phyloP scores from a whole-genome alignment of 2,888 invertebrate species.

The Gymnocheta viridis region DNA sequence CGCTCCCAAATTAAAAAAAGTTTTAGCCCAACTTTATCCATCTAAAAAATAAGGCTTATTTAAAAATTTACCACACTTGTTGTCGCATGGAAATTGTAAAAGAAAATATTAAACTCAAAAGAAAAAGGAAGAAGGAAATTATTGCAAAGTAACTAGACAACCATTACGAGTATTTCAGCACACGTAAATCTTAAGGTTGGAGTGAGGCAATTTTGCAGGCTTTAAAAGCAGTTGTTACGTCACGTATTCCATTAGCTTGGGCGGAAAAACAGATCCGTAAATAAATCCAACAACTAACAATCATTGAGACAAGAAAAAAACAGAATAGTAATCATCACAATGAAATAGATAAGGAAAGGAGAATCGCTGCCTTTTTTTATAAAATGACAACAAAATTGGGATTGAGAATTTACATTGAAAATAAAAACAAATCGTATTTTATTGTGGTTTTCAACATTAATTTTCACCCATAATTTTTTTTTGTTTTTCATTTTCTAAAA shows the following conservation, averaged over 20 bases:
- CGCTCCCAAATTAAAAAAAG: neutral
- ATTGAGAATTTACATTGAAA: too few species aligned
- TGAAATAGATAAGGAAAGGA: neutral
- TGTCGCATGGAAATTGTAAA: neutral
- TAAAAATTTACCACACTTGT: conserved; percentile 40
- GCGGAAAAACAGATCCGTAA: neutral
- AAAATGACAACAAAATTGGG: too few species aligned
- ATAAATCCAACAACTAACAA: neutral
- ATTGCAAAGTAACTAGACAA: conserved; percentile 1
- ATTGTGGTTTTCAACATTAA: too few species aligned
- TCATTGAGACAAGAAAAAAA: neutral
- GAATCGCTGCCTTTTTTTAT: too few species aligned
- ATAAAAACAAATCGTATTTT: too few species aligned
- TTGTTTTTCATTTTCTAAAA: too few species aligned
- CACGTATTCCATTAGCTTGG: conserved; percentile 56
- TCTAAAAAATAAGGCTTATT: conserved; percentile 19
- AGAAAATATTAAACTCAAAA: neutral
- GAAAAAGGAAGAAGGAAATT: conserved; percentile 2
- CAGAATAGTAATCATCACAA: neutral
- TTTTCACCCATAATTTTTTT: too few species aligned
- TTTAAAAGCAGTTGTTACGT: conserved; percentile 36
- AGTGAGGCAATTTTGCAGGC: conserved; percentile 8
- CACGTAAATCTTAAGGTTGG: neutral
- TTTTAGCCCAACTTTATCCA: neutral
- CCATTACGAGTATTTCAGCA: neutral